Percentiles rank a stretch among this genome's conserved stretches.
These are phyloP conservation scores for Tenthredo livida DNA, from an alignment of 2,888 invertebrate genomes.

Conservation along the genomic window DNA sequence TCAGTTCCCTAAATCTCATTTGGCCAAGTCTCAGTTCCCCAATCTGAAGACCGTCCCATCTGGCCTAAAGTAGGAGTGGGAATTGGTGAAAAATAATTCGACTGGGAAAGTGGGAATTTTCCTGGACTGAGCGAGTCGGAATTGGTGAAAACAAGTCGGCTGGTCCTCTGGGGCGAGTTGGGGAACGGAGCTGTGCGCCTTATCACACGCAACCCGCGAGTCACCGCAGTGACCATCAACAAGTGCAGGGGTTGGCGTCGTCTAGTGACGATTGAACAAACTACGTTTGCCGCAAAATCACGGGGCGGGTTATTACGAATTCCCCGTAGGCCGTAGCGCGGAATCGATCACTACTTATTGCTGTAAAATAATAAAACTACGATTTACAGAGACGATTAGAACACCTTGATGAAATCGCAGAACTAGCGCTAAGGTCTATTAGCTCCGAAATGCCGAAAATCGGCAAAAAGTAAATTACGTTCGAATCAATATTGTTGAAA, in stretches of 20 bases:
- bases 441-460: too few species aligned
- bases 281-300: background rate
- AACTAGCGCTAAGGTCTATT: too few species aligned
- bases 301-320: background rate
- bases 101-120: background rate
- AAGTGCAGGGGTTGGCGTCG: background rate
- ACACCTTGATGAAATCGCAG: too few species aligned
- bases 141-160: background rate
- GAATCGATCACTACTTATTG: too few species aligned
- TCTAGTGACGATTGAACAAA: background rate
- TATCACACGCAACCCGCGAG: background rate
- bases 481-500: too few species aligned
- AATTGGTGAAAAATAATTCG: background rate
- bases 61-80: background rate
- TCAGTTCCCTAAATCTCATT: background rate
- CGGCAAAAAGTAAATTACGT: too few species aligned
- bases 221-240: background rate
- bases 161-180: background rate
- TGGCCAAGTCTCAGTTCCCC: background rate
- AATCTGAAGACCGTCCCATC: background rate
- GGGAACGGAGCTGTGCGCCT: background rate
- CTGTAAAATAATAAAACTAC: too few species aligned
- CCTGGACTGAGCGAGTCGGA: background rate
- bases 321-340: background rate
- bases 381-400: too few species aligned